phyloP scores from a whole-genome alignment of 2,113 vertebrate species.

The Salvelinus fontinalis region DNA sequence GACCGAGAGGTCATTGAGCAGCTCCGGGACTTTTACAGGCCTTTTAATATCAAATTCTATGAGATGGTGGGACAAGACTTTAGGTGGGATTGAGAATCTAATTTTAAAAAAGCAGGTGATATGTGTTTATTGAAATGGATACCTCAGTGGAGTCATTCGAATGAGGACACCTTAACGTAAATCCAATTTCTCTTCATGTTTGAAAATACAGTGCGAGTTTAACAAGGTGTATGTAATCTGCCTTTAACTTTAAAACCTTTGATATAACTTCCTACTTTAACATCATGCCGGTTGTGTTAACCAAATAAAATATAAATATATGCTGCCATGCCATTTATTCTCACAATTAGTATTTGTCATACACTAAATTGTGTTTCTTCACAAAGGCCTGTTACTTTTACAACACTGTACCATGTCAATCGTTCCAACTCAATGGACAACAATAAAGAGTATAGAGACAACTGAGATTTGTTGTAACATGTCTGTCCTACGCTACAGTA shows the following conservation, averaged over 20 bases:
- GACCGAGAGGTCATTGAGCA: constrained; percentile 92
- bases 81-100: constrained; percentile 84
- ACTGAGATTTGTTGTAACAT: too few relatives aligned
- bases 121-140: constrained; percentile 31
- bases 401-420: constrained; percentile 11
- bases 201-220: constrained; percentile 24
- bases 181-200: constrained; percentile 36
- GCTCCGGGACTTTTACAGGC: constrained; percentile 93
- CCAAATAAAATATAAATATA: not conserved
- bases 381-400: constrained; percentile 18
- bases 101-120: not conserved
- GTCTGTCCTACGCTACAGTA: too few relatives aligned
- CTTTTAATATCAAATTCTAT: constrained; percentile 94
- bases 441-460: too few relatives aligned
- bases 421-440: too few relatives aligned
- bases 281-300: not conserved
- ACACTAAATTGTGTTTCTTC: not conserved
- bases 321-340: constrained; percentile 18
- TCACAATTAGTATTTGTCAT: constrained; percentile 26
- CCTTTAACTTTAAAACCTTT: constrained; percentile 31
- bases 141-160: constrained; percentile 28
- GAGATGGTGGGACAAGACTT: constrained; percentile 95
- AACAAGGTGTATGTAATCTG: constrained; percentile 28
- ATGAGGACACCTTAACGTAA: constrained; percentile 31
- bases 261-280: constrained; percentile 22